Percentiles rank a stretch among this genome's conserved stretches.
phyloP scores from a whole-genome alignment of 2,797 vertebrate species.

The Enteromius unitaeniatus region DNA sequence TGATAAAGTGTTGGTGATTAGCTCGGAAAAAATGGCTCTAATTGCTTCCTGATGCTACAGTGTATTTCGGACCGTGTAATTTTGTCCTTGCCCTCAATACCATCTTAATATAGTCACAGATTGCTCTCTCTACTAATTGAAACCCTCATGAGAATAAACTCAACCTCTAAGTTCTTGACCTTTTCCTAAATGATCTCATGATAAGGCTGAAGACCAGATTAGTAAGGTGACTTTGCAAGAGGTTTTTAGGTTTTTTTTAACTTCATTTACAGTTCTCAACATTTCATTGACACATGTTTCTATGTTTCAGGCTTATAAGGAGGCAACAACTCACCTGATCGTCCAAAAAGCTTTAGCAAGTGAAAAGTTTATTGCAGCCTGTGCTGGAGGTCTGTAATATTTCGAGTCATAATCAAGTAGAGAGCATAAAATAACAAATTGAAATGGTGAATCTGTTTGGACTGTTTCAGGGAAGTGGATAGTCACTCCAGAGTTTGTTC shows the following conservation, averaged over 20 bases:
- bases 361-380: conserved; percentile 94
- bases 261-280: not conserved
- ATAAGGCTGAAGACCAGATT: conserved; percentile 41
- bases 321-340: conserved; percentile 87
- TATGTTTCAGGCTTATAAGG: conserved; percentile 82
- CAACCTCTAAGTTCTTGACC: conserved; percentile 54
- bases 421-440: not conserved
- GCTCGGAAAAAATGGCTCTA: conserved; percentile 56
- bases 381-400: conserved; percentile 87
- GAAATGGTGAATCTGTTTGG: not conserved
- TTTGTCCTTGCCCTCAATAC: conserved; percentile 59
- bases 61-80: conserved; percentile 61
- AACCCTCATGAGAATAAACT: conserved; percentile 52
- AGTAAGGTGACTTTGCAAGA: conserved; percentile 40
- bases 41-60: conserved; percentile 57
- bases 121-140: conserved; percentile 52
- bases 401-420: not conserved
- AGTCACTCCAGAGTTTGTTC: conserved; percentile 90
- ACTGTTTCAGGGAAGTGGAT: conserved; percentile 90
- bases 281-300: conserved; percentile 7
- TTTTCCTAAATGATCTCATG: conserved; percentile 26
- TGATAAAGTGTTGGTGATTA: conserved; percentile 58
- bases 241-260: not conserved
- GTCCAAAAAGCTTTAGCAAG: conserved; percentile 82
- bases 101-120: conserved; percentile 59